phyloP scores from a whole-genome alignment of 2,113 vertebrate genomes.

The Phylloscopus trochiloides region DNA sequence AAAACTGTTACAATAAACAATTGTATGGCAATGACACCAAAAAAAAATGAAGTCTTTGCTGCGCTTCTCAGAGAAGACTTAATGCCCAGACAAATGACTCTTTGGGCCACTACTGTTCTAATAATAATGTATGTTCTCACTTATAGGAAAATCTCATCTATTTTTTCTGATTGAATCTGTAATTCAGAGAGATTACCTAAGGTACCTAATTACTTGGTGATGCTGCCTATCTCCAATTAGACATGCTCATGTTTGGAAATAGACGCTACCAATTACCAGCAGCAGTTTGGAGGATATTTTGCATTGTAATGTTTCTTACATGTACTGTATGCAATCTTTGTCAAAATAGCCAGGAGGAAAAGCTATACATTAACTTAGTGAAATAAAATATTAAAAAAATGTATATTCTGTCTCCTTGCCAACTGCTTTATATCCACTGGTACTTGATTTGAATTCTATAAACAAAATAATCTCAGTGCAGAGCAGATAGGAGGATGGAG shows the following conservation, averaged over 20 bases:
- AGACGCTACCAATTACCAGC: constrained; percentile 2
- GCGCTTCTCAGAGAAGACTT: background rate
- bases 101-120: background rate
- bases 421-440: background rate
- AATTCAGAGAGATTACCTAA: constrained; percentile 14
- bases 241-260: constrained; percentile 30
- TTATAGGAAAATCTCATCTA: background rate
- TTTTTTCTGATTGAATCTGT: constrained; percentile 32
- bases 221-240: constrained; percentile 38
- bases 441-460: background rate
- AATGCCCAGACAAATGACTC: background rate
- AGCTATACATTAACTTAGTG: background rate
- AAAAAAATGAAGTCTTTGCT: background rate
- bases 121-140: background rate
- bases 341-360: background rate
- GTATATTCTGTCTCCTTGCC: background rate
- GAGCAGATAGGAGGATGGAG: background rate
- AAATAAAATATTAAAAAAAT: background rate
- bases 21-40: background rate
- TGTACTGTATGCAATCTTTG: background rate
- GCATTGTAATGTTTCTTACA: background rate
- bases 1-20: background rate
- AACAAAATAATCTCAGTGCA: background rate
- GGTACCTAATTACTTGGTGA: constrained; percentile 12
- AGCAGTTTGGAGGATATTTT: constrained; percentile 7